Evolutionary conservation across 2,113 vertebrate genomes (phyloP).

Genomic region (Hippocampus comes): DNA sequence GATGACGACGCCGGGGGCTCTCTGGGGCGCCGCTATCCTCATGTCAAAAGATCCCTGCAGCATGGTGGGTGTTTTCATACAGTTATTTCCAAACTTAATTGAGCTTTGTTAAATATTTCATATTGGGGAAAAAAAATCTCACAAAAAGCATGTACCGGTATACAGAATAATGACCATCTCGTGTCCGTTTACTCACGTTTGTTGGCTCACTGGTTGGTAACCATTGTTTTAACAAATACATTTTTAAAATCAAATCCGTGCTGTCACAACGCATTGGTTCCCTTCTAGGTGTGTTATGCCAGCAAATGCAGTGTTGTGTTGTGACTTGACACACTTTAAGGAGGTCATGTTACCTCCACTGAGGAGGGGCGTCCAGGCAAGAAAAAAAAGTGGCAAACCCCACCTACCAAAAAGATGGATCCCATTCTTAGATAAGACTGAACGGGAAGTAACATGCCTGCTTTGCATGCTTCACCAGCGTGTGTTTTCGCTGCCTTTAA

Average conservation of each 20-base stretch:
- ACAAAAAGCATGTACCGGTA: background rate
- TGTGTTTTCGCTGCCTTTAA: background rate
- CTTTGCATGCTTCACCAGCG: background rate
- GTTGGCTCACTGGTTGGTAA: too few relatives aligned
- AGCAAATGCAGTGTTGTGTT: constrained; percentile 28
- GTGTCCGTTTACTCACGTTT: too few relatives aligned
- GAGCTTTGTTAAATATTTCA: background rate
- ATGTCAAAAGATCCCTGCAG: constrained; percentile 63
- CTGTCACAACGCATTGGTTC: background rate
- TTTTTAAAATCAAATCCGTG: background rate
- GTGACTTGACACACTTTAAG: constrained; percentile 28
- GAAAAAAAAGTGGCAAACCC: background rate
- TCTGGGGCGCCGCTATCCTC: constrained; percentile 31
- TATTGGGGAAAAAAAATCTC: background rate
- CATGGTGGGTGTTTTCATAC: constrained; percentile 48
- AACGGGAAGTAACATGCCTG: constrained; percentile 25
- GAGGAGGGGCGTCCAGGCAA: background rate
- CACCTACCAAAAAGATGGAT: background rate
- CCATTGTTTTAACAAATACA: background rate
- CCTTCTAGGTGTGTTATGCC: constrained; percentile 12
- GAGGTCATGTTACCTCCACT: background rate
- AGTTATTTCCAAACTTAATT: background rate
- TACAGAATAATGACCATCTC: background rate
- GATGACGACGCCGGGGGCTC: background rate
- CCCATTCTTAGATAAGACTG: background rate